phyloP scores from a whole-genome alignment of 2,888 invertebrate genomes.

The Drosophila kuntzei region DNA sequence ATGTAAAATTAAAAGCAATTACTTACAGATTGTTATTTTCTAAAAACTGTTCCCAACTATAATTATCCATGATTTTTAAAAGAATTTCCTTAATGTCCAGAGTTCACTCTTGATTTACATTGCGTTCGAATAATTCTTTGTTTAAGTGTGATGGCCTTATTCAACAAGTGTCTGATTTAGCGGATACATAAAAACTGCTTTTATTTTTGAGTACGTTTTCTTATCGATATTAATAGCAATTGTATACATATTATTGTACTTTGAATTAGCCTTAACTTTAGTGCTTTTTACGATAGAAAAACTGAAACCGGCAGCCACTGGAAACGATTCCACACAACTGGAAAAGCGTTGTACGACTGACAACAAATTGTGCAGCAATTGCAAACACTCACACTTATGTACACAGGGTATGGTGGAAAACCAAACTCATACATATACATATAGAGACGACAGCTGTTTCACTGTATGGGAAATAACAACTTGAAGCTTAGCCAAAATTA shows the following conservation, averaged over 20 bases:
- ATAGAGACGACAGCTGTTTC: constrained; percentile 16
- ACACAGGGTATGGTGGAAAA: constrained; percentile 50
- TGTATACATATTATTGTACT: constrained; percentile 8
- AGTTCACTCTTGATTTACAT: not conserved
- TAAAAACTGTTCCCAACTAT: constrained; percentile 64
- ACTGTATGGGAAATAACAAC: constrained; percentile 20
- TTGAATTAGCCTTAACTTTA: constrained; percentile 14
- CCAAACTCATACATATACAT: constrained; percentile 16
- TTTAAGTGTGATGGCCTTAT: not conserved
- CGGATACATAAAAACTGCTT: not conserved
- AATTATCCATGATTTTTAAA: constrained; percentile 45
- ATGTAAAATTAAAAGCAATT: not conserved
- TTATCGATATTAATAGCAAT: constrained; percentile 10
- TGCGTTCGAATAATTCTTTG: not conserved
- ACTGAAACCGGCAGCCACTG: constrained; percentile 57
- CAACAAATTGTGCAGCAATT: constrained; percentile 58
- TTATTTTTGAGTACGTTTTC: not conserved
- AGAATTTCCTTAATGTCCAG: not conserved
- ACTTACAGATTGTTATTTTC: constrained; percentile 75
- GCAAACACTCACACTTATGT: constrained; percentile 48
- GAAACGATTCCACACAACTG: constrained; percentile 75
- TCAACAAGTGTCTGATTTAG: constrained; percentile 13
- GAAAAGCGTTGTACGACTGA: constrained; percentile 61
- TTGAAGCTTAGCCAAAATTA: constrained; percentile 48
- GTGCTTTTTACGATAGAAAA: constrained; percentile 50